These are phyloP conservation scores for Phortica okadai DNA, from an alignment of 2,888 invertebrate genomes.

Conservation along the genomic window DNA sequence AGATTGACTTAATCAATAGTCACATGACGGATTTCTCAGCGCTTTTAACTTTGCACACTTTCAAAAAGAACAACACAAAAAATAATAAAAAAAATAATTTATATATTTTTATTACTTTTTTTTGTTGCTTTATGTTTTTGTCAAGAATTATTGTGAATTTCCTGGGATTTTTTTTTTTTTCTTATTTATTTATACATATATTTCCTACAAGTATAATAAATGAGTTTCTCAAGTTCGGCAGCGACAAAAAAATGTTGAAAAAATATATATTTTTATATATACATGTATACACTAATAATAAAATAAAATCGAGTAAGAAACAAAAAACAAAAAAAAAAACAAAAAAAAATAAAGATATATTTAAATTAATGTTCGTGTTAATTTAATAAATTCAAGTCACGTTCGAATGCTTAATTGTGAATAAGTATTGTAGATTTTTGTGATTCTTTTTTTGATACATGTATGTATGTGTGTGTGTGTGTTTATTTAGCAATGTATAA, in stretches of 20 bases:
- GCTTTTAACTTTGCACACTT: not conserved
- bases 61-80: not conserved
- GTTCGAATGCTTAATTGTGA: slow-evolving; percentile 51
- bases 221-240: too few species aligned
- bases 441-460: not conserved
- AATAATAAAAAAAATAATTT: not conserved
- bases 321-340: slow-evolving; percentile 32
- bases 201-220: too few species aligned
- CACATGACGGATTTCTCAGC: slow-evolving; percentile 21
- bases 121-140: not conserved
- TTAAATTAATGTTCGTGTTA: slow-evolving; percentile 53
- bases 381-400: slow-evolving; percentile 63
- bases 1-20: slow-evolving; percentile 17
- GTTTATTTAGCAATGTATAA: not conserved
- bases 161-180: not conserved
- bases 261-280: too few species aligned
- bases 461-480: slow-evolving; percentile 1
- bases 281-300: not conserved
- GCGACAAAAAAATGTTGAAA: too few species aligned
- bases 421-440: slow-evolving; percentile 7
- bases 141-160: slow-evolving; percentile 1
- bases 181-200: not conserved
- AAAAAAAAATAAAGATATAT: slow-evolving; percentile 30
- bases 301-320: not conserved
- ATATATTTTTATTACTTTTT: not conserved